Evolutionary conservation across 2,888 invertebrate genomes (phyloP), one percentile per base, ranked within the genome.

Genomic region (Anthrax anthrax): DNA sequence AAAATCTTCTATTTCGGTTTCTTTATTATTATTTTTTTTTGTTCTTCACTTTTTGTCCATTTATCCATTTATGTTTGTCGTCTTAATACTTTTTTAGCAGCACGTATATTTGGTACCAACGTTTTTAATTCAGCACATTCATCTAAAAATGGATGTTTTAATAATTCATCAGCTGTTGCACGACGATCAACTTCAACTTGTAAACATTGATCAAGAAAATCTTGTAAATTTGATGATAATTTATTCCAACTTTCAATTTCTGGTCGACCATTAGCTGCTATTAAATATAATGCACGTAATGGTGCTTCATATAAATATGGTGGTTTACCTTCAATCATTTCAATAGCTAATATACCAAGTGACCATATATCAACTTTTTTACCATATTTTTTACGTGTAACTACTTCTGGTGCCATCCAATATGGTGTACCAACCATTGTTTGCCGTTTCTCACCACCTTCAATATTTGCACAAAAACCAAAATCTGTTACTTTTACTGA

Each of bases 381-480:
- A 12, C 92, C 94, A 57, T 95, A 95, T 57, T 90, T 86, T 60
- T 94, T 91, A 51, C 92, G 74, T 1, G 88, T 89, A 0, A 90
- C 89, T 1, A 91, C 88, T 67, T 92, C 92, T 0, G 95, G 95
- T 0, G 95, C 92, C 95, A 96, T 96, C 96, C 94, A 94, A 60
- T 92, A 95, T 0, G 94, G 94, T 0, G 95, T 95, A n/a, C 95
- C 94, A 1, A 94, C 94, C 89, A 95, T 90, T 0, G 95, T 95
- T 62, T 89, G 88, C n/a, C 92, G 72, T 64, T 96, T 95, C 59
- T 92, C 88, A 56, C 92, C 94, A 0, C 88, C 90, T 38, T 85
- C 81, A 46, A 97, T 87, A 63, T 96, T 96, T 4, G 96, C 97
- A 70, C 95, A 97, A 70, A 97, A 97, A 10, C 97, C 97, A 69